Percentiles rank a stretch among this genome's conserved stretches.
These are phyloP conservation scores for Limenitis arthemis DNA, from an alignment of 2,888 invertebrate species.

Conservation along the genomic window DNA sequence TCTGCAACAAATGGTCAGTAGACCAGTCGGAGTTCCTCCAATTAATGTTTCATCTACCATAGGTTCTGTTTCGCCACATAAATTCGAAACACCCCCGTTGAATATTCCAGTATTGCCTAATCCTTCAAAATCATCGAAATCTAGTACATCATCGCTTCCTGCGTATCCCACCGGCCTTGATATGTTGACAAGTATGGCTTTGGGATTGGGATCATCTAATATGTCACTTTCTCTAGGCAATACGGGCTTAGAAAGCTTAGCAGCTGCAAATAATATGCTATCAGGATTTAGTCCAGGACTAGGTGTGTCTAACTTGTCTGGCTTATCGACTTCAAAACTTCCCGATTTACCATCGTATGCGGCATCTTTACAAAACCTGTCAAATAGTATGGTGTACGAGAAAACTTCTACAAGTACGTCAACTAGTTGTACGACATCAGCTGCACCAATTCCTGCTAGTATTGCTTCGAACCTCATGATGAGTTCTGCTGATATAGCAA, in stretches of 20 bases:
- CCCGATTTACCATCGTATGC: slow-evolving; percentile 65
- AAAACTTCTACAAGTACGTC: slow-evolving; percentile 64
- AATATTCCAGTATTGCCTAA: slow-evolving; percentile 74
- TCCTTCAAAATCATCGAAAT: slow-evolving; percentile 72
- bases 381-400: slow-evolving; percentile 56
- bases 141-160: slow-evolving; percentile 65
- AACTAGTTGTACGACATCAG: slow-evolving; percentile 60
- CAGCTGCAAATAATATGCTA: slow-evolving; percentile 66
- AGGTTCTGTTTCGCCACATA: slow-evolving; percentile 66
- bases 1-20: slow-evolving; percentile 66
- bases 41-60: slow-evolving; percentile 62
- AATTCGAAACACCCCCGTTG: slow-evolving; percentile 69
- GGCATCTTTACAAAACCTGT: slow-evolving; percentile 58
- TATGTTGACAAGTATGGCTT: slow-evolving; percentile 67
- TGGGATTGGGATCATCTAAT: slow-evolving; percentile 57
- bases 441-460: slow-evolving; percentile 64
- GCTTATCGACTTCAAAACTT: slow-evolving; percentile 54
- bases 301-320: slow-evolving; percentile 52
- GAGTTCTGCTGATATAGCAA: slow-evolving; percentile 75
- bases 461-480: slow-evolving; percentile 75
- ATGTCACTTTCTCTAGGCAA: slow-evolving; percentile 57
- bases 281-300: slow-evolving; percentile 56
- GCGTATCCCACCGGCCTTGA: slow-evolving; percentile 63
- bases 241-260: slow-evolving; percentile 59
- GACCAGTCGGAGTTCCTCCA: slow-evolving; percentile 65